These are phyloP conservation scores for Platysteira castanea DNA, from an alignment of 2,113 vertebrate species.

Conservation along the genomic window DNA sequence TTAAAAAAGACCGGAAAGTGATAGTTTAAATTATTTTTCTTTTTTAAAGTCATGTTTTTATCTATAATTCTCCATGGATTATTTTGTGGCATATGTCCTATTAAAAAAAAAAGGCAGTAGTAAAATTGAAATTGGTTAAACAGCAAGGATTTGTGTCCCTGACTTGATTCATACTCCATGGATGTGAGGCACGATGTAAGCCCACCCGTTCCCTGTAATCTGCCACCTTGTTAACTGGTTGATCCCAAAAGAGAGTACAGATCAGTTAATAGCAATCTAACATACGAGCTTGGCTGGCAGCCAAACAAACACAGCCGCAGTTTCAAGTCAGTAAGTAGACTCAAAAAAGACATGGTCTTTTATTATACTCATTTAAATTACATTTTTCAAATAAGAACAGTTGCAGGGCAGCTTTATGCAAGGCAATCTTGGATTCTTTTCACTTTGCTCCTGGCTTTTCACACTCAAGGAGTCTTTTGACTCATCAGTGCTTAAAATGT, in stretches of 20 bases:
- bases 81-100: background rate
- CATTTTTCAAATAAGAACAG: conserved; percentile 1
- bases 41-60: background rate
- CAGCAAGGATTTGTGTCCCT: background rate
- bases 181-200: background rate
- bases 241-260: conserved; percentile 28
- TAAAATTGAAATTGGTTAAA: background rate
- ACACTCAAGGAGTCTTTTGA: background rate
- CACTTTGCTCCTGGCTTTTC: background rate
- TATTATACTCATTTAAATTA: conserved; percentile 9
- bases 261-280: background rate
- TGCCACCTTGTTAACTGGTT: conserved; percentile 12
- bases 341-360: background rate
- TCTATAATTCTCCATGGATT: background rate
- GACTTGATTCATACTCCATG: background rate
- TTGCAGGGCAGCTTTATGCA: background rate
- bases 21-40: background rate
- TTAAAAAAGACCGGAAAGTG: background rate
- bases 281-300: background rate
- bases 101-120: background rate
- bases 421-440: background rate
- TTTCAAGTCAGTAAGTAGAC: background rate
- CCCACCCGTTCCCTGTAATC: background rate
- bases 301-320: background rate
- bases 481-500: background rate